phyloP scores from a whole-genome alignment of 2,113 vertebrate genomes.

The Ceratotherium simum region DNA sequence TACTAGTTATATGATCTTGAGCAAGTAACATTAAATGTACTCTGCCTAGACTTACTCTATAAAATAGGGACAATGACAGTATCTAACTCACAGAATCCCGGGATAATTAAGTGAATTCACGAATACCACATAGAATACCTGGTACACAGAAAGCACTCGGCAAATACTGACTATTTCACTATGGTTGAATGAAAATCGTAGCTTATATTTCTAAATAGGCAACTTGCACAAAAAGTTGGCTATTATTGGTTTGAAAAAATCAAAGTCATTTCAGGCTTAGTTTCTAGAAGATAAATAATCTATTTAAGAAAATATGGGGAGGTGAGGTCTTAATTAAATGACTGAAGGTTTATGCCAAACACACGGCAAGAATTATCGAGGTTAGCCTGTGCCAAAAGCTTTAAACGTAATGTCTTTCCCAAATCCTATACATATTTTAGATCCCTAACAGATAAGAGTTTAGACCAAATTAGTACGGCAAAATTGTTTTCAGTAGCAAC shows the following conservation, averaged over 20 bases:
- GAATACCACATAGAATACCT: neutral
- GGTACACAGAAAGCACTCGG: neutral
- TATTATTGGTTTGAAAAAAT: neutral
- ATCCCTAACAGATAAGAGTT: neutral
- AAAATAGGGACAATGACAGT: neutral
- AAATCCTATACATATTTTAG: neutral
- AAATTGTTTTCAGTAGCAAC: neutral
- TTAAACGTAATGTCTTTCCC: neutral
- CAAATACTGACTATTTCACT: neutral
- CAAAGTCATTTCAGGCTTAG: neutral
- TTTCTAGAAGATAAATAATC: neutral
- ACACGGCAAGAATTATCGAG: neutral
- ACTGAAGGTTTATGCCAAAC: neutral
- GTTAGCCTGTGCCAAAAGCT: neutral
- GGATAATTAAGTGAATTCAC: neutral
- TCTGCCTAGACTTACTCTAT: neutral
- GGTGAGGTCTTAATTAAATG: neutral
- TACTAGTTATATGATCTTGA: neutral
- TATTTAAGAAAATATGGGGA: neutral
- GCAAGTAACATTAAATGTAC: neutral
- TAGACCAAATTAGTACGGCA: neutral
- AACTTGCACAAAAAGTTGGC: neutral
- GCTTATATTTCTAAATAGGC: neutral
- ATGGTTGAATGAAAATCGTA: neutral
- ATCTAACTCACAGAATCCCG: neutral